These are phyloP conservation scores for Stichodactyla mertensii DNA, from an alignment of 64 coral and sea anemone genomes.

Conservation along the genomic window DNA sequence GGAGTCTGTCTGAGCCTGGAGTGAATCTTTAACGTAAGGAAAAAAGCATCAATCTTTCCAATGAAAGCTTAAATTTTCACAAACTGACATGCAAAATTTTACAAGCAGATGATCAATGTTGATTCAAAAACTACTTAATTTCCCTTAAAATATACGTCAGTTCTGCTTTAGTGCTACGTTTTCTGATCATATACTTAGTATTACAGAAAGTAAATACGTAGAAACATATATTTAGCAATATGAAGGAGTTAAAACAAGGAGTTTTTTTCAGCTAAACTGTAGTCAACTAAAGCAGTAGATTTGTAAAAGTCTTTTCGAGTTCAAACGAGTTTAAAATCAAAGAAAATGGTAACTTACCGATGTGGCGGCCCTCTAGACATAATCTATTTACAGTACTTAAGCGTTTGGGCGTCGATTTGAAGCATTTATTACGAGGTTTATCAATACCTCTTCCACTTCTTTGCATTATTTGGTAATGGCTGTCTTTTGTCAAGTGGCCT, in stretches of 20 bases:
- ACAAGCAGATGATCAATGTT: neutral
- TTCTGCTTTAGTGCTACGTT: neutral
- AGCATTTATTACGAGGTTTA: constrained; percentile 3
- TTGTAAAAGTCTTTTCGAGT: neutral
- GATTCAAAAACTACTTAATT: neutral
- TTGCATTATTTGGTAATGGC: constrained; percentile 28
- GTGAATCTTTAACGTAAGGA: constrained; percentile 26
- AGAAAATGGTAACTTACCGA: constrained; percentile 30
- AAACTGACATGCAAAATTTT: neutral
- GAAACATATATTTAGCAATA: neutral
- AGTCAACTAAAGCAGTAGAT: neutral
- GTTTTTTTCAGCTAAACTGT: neutral
- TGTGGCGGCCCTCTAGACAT: constrained; percentile 67
- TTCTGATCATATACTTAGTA: neutral
- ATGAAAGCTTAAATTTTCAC: neutral
- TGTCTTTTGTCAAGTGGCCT: constrained; percentile 27
- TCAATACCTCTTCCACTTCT: neutral
- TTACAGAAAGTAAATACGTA: neutral
- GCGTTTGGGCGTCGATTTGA: neutral
- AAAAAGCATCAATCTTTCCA: constrained; percentile 21
- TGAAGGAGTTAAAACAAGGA: neutral
- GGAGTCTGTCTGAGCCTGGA: constrained; percentile 10
- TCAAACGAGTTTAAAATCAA: neutral
- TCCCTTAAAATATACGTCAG: neutral
- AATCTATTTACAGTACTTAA: constrained; percentile 25